Conservation (phyloP, 2,797 vertebrate genomes). For the Sciaenops ocellatus region DNA sequence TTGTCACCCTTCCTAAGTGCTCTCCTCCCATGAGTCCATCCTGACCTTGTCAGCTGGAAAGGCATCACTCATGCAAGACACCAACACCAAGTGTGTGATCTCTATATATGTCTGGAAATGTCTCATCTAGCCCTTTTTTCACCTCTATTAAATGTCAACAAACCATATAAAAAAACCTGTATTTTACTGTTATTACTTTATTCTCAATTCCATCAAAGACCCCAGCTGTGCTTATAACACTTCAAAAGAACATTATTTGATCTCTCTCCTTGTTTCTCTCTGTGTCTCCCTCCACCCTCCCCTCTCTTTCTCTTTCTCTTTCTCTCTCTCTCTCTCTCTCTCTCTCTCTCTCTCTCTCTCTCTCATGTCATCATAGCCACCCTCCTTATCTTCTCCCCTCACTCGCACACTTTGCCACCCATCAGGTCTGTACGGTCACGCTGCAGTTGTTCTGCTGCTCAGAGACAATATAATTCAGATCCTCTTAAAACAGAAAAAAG, state of each 20-base stretch:
- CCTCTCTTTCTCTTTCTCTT: slow-evolving; percentile 3
- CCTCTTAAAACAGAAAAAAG: background rate
- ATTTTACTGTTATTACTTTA: background rate
- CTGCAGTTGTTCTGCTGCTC: slow-evolving; percentile 13
- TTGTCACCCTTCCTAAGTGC: slow-evolving; percentile 34
- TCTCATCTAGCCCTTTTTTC: background rate
- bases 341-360: slow-evolving; percentile 18
- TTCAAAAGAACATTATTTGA: slow-evolving; percentile 22
- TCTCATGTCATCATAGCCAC: slow-evolving; percentile 42
- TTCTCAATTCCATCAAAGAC: slow-evolving; percentile 9
- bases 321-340: background rate
- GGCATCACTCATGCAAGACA: slow-evolving; percentile 1
- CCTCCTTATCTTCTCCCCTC: slow-evolving; percentile 53
- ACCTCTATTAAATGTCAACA: background rate
- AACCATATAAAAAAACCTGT: background rate
- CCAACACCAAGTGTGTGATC: slow-evolving; percentile 4
- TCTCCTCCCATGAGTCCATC: slow-evolving; percentile 31
- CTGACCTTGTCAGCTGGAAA: slow-evolving; percentile 31
- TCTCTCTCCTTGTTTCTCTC: background rate
- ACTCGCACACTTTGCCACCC: slow-evolving; percentile 24
- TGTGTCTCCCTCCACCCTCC: background rate
- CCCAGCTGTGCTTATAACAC: background rate
- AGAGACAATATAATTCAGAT: background rate
- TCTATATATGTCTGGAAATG: background rate
- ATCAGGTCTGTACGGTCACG: slow-evolving; percentile 30